A percentile compares a stretch with the other conserved stretches of the same genome.
These are phyloP conservation scores for Irena cyanogastra DNA, from an alignment of 2,113 vertebrate genomes.

Conservation along the genomic window DNA sequence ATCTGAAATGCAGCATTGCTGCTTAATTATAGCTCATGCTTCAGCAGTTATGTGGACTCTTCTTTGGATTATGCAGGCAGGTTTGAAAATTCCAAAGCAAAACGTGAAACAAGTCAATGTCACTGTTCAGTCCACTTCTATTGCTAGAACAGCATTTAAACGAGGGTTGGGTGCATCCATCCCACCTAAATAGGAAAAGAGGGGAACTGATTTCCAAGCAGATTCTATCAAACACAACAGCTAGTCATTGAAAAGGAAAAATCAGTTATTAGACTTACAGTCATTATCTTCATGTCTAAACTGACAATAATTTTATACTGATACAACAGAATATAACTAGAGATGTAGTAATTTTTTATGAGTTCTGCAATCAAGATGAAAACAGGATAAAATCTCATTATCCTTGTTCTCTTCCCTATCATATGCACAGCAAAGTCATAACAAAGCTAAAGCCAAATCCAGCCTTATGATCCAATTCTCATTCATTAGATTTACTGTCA, in stretches of 20 bases:
- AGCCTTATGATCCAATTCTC: neutral
- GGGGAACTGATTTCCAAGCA: neutral
- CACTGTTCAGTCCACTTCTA: neutral
- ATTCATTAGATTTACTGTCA: slow-evolving; percentile 23
- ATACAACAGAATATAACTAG: neutral
- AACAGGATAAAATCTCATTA: neutral
- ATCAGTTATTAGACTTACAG: neutral
- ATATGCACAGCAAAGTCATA: neutral
- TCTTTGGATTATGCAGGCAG: neutral
- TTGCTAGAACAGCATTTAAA: neutral
- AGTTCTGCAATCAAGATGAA: neutral
- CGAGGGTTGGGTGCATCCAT: fast-evolving
- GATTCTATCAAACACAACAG: neutral
- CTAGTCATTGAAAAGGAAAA: neutral
- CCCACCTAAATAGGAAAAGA: neutral
- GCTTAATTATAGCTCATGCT: neutral
- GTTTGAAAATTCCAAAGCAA: neutral
- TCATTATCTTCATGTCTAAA: neutral
- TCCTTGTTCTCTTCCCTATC: neutral
- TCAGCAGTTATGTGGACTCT: neutral
- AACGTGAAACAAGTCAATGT: neutral
- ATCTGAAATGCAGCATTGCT: neutral
- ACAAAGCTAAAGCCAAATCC: neutral
- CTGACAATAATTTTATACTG: neutral
- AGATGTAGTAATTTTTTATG: neutral